phyloP scores from a whole-genome alignment of 2,113 vertebrate species.

The Nothobranchius kuhntae region DNA sequence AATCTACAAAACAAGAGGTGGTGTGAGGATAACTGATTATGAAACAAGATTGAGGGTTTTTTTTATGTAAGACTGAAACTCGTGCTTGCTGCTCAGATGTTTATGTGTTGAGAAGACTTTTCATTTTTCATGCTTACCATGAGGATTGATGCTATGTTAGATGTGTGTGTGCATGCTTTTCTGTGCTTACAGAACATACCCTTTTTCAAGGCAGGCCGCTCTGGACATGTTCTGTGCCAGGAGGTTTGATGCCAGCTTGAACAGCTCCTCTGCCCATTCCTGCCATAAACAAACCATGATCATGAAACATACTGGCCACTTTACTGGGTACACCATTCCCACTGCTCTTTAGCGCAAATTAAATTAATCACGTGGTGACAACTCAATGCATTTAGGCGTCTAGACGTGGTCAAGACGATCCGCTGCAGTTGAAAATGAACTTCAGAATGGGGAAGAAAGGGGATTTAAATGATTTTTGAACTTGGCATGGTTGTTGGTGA shows the following conservation, averaged over 20 bases:
- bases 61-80: slow-evolving; percentile 9
- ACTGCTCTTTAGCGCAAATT: no score
- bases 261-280: slow-evolving; percentile 97
- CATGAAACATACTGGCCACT: not conserved
- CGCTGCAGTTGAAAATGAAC: no score
- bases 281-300: slow-evolving; percentile 66
- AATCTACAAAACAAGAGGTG: slow-evolving; percentile 21
- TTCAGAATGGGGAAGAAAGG: no score
- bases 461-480: no score
- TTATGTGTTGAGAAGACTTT: not conserved
- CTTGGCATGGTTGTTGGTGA: no score
- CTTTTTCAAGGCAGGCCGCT: slow-evolving; percentile 94
- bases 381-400: no score
- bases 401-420: no score
- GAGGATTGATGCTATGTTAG: not conserved
- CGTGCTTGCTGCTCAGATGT: not conserved
- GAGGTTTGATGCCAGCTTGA: slow-evolving; percentile 93
- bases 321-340: no score
- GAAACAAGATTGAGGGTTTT: not conserved
- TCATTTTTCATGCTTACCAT: slow-evolving; percentile 25
- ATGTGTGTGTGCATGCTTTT: slow-evolving; percentile 4
- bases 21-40: slow-evolving; percentile 5
- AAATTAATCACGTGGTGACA: no score
- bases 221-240: slow-evolving; percentile 97
- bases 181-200: slow-evolving; percentile 78